Conservation (phyloP, 2,113 vertebrate species). For the Xerus inauris region DNA sequence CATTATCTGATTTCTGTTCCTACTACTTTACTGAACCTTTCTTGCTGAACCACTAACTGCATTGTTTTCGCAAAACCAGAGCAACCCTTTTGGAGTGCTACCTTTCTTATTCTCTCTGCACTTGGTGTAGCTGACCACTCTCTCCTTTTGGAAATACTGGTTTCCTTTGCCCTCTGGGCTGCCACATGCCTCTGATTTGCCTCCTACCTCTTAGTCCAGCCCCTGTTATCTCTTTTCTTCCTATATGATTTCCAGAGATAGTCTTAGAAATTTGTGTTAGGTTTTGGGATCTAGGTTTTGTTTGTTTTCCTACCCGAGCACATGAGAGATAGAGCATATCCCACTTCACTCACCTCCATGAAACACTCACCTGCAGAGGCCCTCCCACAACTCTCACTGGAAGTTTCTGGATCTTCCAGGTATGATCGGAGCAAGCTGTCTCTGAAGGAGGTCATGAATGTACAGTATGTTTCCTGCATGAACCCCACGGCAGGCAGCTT, state of each 20-base stretch:
- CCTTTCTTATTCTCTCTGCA: neutral
- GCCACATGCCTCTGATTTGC: too few relatives aligned
- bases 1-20: neutral
- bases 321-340: neutral
- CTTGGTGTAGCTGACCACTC: neutral
- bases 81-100: too few relatives aligned
- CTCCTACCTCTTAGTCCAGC: neutral
- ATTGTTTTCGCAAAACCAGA: neutral
- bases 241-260: neutral
- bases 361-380: neutral
- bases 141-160: neutral
- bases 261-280: neutral
- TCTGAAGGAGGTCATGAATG: conserved; percentile 94
- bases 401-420: conserved; percentile 84
- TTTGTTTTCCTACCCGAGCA: neutral
- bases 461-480: conserved; percentile 98
- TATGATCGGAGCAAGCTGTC: conserved; percentile 95
- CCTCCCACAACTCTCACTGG: neutral
- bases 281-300: neutral
- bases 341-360: neutral
- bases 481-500: conserved; percentile 97
- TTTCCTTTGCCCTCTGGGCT: neutral
- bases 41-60: neutral
- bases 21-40: neutral
- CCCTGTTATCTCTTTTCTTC: neutral